Base-by-base conservation (phyloP, 2,797 vertebrate species). In the Lutjanus campechanus region DNA sequence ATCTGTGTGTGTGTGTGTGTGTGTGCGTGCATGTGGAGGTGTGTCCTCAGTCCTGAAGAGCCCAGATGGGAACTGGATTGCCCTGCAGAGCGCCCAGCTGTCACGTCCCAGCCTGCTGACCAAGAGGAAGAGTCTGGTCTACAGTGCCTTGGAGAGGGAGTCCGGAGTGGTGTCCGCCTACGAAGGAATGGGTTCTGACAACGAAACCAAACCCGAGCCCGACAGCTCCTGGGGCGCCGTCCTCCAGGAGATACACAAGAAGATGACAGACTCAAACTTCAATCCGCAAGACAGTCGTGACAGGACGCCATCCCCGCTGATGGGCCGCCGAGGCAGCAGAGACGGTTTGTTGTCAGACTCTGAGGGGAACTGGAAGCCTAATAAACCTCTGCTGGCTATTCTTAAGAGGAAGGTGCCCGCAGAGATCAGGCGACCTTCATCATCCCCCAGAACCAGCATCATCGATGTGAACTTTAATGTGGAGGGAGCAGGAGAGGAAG, bases 21-120 rank as follows among this genome's bases (percentile, higher is more conserved):
- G 59, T 60, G 25, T 61, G 63, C 67, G 50, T 74, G 51, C 51
- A 41, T 15, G 16, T 70, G 72, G 79, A 96, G 96, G 79, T 70
- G 90, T 92, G 0, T 95, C 95, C 75, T 92, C 96, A 43, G 94
- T 97, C 79, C 90, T 99, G 41, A 97, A 97, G 86, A 99, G 98
- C 81, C 95, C 96, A 0, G 98, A 99, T 3, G 98, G 98, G n/a
- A 99, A 99, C 92, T 99, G 98, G 98, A 96, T 98, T 2, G 96
- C 97, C 83, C 85, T 98, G 91, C 97, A 97, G 92, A 97, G 95
- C 2, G 87, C 95, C 29, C 20, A 94, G 29, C 90, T 94, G 88
- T 93, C 96, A 11, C 96, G 93, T 0, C 94, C 96, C 60, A 95
- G 95, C 77, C 95, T 98, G 92, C 95, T 99, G 15, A 95, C 96